Evolutionary conservation across 1,140 invertebrate species (phyloP).

Genomic region (Artemia franciscana): DNA sequence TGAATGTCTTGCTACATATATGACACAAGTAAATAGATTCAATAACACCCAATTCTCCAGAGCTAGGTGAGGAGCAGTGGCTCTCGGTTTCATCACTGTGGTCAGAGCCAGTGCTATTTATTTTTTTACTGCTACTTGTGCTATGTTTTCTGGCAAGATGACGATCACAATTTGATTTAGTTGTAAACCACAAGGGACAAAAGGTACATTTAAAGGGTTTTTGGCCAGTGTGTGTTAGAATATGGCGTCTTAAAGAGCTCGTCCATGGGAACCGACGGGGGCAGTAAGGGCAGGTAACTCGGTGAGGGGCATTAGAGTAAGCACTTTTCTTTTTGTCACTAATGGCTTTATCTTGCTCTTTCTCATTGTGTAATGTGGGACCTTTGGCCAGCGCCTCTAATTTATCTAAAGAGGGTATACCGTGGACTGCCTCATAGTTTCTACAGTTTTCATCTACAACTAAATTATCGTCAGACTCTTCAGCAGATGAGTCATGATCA

Average conservation of each 20-base stretch:
- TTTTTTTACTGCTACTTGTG: constrained; percentile 20
- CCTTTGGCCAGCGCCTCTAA: constrained; percentile 5
- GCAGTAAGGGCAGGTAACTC: constrained; percentile 70
- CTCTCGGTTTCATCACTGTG: constrained; percentile 11
- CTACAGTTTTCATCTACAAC: background rate
- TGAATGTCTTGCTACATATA: constrained; percentile 51
- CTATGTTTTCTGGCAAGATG: constrained; percentile 74
- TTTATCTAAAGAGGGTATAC: background rate
- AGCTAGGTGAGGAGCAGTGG: constrained; percentile 49
- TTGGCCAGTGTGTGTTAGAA: constrained; percentile 79
- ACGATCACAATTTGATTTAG: constrained; percentile 87
- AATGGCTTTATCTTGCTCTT: constrained; percentile 11
- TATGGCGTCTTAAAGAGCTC: constrained; percentile 69
- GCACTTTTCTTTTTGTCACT: constrained; percentile 66
- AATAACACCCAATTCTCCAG: constrained; percentile 63
- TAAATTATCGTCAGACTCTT: background rate
- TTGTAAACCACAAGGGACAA: constrained; percentile 78
- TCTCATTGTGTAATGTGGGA: background rate
- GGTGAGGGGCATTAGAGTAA: constrained; percentile 77
- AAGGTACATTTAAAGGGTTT: constrained; percentile 84
- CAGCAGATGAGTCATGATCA: background rate
- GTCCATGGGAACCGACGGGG: constrained; percentile 83
- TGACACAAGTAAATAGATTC: constrained; percentile 56
- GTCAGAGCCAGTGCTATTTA: constrained; percentile 15
- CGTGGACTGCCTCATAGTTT: background rate